These are phyloP conservation scores for Emmelina monodactyla DNA, from an alignment of 2,888 invertebrate species.

Conservation along the genomic window DNA sequence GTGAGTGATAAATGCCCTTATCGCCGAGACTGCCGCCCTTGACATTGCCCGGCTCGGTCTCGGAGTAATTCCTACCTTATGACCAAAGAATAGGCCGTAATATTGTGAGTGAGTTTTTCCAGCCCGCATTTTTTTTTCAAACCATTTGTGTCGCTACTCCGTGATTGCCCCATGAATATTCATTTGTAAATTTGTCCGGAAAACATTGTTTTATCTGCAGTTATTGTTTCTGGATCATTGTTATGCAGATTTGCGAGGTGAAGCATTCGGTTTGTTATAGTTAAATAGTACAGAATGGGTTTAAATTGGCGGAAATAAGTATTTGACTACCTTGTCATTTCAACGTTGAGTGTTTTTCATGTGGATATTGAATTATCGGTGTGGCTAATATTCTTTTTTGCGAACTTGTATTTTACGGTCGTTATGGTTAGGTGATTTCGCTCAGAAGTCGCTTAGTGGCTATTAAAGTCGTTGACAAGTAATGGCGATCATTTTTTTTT, in stretches of 20 bases:
- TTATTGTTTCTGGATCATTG: conserved; percentile 51
- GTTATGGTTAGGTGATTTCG: not conserved
- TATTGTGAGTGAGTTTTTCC: conserved; percentile 19
- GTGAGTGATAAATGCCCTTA: conserved; percentile 27
- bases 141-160: conserved; percentile 16
- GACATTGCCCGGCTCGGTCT: conserved; percentile 32
- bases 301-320: conserved; percentile 43
- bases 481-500: not conserved
- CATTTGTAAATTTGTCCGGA: conserved; percentile 32
- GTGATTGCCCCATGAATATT: conserved; percentile 40
- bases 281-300: conserved; percentile 34
- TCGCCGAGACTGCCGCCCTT: conserved; percentile 36
- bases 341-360: no score
- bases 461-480: not conserved
- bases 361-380: no score
- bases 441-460: not conserved
- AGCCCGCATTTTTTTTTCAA: not conserved
- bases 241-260: conserved; percentile 45
- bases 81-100: conserved; percentile 5
- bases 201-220: conserved; percentile 35
- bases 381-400: not conserved
- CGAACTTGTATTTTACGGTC: not conserved
- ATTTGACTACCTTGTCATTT: conserved; percentile 38
- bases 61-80: no score
- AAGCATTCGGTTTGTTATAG: conserved; percentile 28